These are phyloP conservation scores for Helogale parvula DNA, from an alignment of 2,113 vertebrate species.

Conservation along the genomic window DNA sequence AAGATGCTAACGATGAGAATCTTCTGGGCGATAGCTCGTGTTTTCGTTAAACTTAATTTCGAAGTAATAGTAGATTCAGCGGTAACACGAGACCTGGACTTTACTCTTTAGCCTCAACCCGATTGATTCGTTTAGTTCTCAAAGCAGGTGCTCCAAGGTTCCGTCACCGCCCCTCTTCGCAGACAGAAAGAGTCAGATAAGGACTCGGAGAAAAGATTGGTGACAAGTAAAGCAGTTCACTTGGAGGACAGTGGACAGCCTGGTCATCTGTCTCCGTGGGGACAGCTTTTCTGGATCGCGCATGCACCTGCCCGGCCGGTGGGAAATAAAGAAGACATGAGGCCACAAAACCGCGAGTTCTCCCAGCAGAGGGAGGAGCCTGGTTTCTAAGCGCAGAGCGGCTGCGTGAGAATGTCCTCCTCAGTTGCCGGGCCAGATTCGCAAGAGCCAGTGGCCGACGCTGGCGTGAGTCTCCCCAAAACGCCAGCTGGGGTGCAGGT, in stretches of 20 bases:
- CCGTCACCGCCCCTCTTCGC: fast-evolving
- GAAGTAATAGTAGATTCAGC: not conserved
- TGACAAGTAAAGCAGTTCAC: not conserved
- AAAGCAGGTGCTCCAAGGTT: not conserved
- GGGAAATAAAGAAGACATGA: not conserved
- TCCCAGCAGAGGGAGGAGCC: not conserved
- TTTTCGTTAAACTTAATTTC: not conserved
- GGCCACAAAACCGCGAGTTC: no score
- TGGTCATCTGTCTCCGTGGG: fast-evolving
- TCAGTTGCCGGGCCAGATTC: not conserved
- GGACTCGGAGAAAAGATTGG: not conserved
- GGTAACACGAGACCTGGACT: no score
- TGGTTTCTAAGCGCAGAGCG: not conserved
- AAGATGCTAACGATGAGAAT: no score
- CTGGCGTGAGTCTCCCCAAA: not conserved
- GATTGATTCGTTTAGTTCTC: not conserved
- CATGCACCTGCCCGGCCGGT: fast-evolving
- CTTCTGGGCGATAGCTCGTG: not conserved
- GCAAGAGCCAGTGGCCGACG: not conserved
- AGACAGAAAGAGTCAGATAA: not conserved
- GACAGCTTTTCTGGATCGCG: fast-evolving
- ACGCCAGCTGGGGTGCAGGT: conserved; percentile 28
- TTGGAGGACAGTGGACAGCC: fast-evolving
- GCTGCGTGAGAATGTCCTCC: not conserved
- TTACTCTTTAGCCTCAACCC: not conserved